Evolutionary conservation across 1,140 invertebrate genomes (phyloP).

Genomic region (Lordiphosa stackelbergi): DNA sequence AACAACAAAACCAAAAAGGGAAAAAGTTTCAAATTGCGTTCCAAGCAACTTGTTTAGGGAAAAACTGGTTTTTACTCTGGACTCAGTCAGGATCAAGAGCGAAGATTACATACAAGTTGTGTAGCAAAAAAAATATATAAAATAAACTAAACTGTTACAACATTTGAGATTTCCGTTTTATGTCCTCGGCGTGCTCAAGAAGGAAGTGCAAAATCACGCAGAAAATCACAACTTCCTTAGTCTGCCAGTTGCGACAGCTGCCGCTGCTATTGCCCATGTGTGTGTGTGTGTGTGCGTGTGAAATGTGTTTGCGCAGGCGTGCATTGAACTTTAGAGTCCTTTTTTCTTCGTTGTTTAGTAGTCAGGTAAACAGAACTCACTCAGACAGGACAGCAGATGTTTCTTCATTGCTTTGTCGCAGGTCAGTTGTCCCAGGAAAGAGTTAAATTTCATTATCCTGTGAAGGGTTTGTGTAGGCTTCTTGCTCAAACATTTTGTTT

Average conservation of each 20-base stretch:
- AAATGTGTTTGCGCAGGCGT: slow-evolving; percentile 64
- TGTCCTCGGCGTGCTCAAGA: slow-evolving; percentile 8
- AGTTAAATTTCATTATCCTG: slow-evolving; percentile 47
- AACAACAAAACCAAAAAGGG: slow-evolving; percentile 3
- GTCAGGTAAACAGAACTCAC: slow-evolving; percentile 19
- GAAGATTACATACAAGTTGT: slow-evolving; percentile 56
- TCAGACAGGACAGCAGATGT: slow-evolving; percentile 60
- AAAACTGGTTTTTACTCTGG: too few relatives aligned
- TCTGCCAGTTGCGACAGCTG: slow-evolving; percentile 40
- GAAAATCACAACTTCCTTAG: slow-evolving; percentile 47
- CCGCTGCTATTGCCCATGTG: slow-evolving; percentile 7
- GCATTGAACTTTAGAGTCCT: slow-evolving; percentile 58
- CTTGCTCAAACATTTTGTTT: slow-evolving; percentile 56
- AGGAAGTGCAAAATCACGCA: slow-evolving; percentile 67
- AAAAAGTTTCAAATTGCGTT: slow-evolving; percentile 63
- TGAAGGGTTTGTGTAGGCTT: slow-evolving; percentile 30
- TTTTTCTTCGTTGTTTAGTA: background rate
- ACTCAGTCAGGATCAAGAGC: slow-evolving; percentile 16
- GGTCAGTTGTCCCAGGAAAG: slow-evolving; percentile 53
- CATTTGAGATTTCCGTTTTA: slow-evolving; percentile 61
- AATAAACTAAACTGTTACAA: slow-evolving; percentile 40
- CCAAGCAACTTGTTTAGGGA: slow-evolving; percentile 40
- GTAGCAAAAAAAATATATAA: background rate
- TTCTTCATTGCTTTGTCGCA: slow-evolving; percentile 56
- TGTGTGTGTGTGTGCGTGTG: slow-evolving; percentile 13